Evolutionary conservation across 2,113 vertebrate genomes (phyloP).

Genomic region (Mungos mungo): DNA sequence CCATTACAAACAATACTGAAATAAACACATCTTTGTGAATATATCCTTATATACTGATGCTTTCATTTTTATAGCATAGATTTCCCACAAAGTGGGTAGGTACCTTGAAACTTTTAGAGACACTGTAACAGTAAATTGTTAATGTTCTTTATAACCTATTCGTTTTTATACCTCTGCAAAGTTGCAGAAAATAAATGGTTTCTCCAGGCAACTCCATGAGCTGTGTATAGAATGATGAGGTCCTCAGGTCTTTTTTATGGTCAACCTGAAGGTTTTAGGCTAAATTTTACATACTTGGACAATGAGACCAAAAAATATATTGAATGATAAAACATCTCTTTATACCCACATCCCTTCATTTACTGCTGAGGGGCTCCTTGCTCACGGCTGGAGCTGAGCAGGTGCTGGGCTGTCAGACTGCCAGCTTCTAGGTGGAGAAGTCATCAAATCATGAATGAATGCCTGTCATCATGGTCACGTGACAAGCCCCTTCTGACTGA

Average conservation of each 20-base stretch:
- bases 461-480: conserved; percentile 61
- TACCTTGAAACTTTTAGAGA: conserved; percentile 3
- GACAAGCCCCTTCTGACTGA: conserved; percentile 24
- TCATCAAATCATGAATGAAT: conserved; percentile 72
- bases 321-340: conserved; percentile 52
- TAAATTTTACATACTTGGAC: conserved; percentile 58
- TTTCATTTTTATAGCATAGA: background rate
- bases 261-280: conserved; percentile 34
- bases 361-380: conserved; percentile 23
- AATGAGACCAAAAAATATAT: conserved; percentile 3
- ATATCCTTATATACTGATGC: background rate
- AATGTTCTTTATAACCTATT: conserved; percentile 56
- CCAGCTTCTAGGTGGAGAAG: conserved; percentile 64
- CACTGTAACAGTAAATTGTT: conserved; percentile 25
- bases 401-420: conserved; percentile 65
- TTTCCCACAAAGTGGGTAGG: background rate
- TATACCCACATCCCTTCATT: background rate
- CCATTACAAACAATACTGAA: background rate
- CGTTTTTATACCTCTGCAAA: conserved; percentile 44
- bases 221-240: conserved; percentile 12
- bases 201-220: conserved; percentile 12
- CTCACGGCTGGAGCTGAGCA: conserved; percentile 47
- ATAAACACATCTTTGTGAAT: background rate
- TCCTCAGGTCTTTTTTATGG: conserved; percentile 9
- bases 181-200: conserved; percentile 49